Conservation (phyloP, 1,140 invertebrate species). For the Hyles vespertilio region DNA sequence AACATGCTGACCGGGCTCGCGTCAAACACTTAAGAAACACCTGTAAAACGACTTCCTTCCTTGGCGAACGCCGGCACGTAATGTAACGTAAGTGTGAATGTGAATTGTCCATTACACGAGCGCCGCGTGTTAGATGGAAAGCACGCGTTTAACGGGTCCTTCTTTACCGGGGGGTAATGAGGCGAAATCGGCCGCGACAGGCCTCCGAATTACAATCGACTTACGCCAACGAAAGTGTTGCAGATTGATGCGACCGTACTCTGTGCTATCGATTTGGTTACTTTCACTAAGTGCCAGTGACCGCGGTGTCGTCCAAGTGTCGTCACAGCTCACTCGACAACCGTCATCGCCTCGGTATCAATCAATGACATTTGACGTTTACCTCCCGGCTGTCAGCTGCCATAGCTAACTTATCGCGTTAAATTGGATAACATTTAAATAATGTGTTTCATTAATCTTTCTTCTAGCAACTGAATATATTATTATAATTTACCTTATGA, state of each 20-base stretch:
- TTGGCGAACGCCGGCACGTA: constrained; percentile 10
- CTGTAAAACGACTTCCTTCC: constrained; percentile 15
- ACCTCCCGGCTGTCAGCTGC: background rate
- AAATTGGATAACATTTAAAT: no score
- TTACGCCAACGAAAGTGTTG: constrained; percentile 55
- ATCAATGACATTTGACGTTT: constrained; percentile 7
- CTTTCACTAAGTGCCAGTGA: constrained; percentile 47
- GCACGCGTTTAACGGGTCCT: constrained; percentile 6
- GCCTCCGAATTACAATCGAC: constrained; percentile 51
- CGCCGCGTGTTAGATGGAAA: constrained; percentile 1
- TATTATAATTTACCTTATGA: no score
- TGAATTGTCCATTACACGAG: background rate
- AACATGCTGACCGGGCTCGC: background rate
- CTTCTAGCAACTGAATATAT: no score
- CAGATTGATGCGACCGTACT: constrained; percentile 41
- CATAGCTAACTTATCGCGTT: no score
- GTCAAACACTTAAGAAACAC: constrained; percentile 10
- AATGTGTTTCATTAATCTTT: no score
- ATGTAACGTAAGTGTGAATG: constrained; percentile 7
- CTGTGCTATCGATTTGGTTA: constrained; percentile 32
- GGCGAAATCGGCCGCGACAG: constrained; percentile 38
- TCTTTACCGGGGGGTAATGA: constrained; percentile 6
- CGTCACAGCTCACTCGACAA: background rate
- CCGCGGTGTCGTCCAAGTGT: constrained; percentile 12
- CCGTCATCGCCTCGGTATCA: constrained; percentile 26